Percentiles rank a stretch among this genome's conserved stretches.
Conservation (phyloP, 2,888 invertebrate species). For the Horisme vitalbata region DNA sequence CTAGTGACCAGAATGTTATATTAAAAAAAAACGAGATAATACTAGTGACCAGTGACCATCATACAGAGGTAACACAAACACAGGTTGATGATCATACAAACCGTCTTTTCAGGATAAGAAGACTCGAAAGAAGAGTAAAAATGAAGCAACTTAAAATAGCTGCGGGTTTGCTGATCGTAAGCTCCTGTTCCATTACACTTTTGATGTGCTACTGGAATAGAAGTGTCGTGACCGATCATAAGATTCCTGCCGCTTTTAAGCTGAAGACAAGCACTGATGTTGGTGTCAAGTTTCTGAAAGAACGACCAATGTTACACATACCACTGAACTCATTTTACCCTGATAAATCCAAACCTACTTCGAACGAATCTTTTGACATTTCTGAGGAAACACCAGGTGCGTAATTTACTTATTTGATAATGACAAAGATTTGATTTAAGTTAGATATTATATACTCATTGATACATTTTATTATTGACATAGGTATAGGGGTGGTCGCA, state of each 20-base stretch:
- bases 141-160: conserved; percentile 52
- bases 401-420: neutral
- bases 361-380: conserved; percentile 46
- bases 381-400: conserved; percentile 46
- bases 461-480: too few species aligned
- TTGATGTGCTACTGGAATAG: conserved; percentile 50
- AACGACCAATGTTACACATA: conserved; percentile 50
- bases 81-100: too few species aligned
- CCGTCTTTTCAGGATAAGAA: conserved; percentile 53
- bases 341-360: conserved; percentile 31
- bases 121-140: conserved; percentile 43
- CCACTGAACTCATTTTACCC: conserved; percentile 45
- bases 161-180: conserved; percentile 35
- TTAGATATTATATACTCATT: too few species aligned
- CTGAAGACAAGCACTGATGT: conserved; percentile 8
- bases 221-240: conserved; percentile 18
- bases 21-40: too few species aligned
- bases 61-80: too few species aligned
- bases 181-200: conserved; percentile 45
- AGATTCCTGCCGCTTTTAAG: conserved; percentile 2
- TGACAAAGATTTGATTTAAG: too few species aligned
- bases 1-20: too few species aligned
- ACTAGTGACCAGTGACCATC: too few species aligned
- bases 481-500: too few species aligned
- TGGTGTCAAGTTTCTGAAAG: conserved; percentile 9